A percentile compares a stretch with the other conserved stretches of the same genome.
phyloP scores from a whole-genome alignment of 2,888 invertebrate genomes.

The Tetragnatha montana region DNA sequence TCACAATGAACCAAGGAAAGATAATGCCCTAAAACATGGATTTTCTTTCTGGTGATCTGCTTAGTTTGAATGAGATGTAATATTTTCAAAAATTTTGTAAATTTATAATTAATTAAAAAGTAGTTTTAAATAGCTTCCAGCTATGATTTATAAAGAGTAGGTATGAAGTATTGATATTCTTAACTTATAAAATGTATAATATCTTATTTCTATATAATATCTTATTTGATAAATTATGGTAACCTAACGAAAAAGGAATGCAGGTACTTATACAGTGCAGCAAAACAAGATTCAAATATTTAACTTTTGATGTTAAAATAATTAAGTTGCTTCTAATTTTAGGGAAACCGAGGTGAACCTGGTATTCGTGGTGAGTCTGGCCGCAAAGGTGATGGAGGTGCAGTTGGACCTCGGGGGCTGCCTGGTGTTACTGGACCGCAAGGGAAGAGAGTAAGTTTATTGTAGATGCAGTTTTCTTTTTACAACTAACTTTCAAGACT shows the following conservation, averaged over 20 bases:
- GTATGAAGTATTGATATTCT: no score
- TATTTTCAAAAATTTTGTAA: neutral
- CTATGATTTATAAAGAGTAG: no score
- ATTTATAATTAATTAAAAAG: neutral
- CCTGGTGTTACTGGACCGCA: conserved; percentile 83
- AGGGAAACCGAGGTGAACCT: conserved; percentile 79
- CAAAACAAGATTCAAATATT: neutral
- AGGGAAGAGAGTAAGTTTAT: conserved; percentile 76
- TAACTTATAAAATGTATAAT: no score
- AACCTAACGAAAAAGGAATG: no score
- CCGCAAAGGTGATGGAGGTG: conserved; percentile 85
- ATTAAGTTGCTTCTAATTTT: neutral
- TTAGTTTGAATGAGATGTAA: neutral
- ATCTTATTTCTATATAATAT: no score
- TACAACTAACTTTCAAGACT: no score
- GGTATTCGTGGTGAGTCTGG: conserved; percentile 80
- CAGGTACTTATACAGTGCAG: no score
- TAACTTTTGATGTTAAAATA: neutral
- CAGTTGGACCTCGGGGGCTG: conserved; percentile 85
- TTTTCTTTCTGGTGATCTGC: no score
- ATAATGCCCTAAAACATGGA: no score
- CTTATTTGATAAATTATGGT: no score
- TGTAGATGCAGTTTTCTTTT: neutral
- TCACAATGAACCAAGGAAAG: no score
- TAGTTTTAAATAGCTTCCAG: no score